Conservation (phyloP, 1,140 invertebrate species). For the Drosophila eugracilis region DNA sequence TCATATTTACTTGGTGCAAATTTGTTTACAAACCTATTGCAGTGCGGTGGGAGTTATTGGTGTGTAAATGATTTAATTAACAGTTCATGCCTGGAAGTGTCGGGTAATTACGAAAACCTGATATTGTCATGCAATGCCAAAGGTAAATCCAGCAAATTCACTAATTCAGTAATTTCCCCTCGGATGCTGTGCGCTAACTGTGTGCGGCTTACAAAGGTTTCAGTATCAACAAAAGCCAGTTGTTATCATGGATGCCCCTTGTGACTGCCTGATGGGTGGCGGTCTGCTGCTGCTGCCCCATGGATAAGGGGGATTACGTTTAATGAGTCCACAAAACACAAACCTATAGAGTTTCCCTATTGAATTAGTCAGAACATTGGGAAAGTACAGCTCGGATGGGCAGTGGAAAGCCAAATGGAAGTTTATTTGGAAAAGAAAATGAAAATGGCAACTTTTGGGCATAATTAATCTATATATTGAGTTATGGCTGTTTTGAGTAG, state of each 20-base stretch:
- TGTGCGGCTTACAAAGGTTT: constrained; percentile 36
- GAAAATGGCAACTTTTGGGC: neutral
- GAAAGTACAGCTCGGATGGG: neutral
- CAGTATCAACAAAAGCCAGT: constrained; percentile 35
- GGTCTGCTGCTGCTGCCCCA: constrained; percentile 34
- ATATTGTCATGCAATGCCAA: constrained; percentile 56
- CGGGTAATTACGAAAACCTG: constrained; percentile 70
- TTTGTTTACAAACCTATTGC: constrained; percentile 34
- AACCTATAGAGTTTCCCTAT: constrained; percentile 14
- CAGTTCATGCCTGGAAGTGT: constrained; percentile 56
- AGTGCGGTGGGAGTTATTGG: constrained; percentile 24
- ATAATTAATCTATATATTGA: constrained; percentile 15
- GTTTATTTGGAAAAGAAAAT: neutral
- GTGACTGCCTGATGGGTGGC: constrained; percentile 13
- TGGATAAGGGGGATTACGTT: constrained; percentile 51
- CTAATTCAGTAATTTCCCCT: constrained; percentile 33
- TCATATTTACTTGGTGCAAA: constrained; percentile 37
- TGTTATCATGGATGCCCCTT: constrained; percentile 3
- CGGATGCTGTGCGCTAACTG: constrained; percentile 29
- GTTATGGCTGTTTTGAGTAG: neutral
- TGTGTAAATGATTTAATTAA: constrained; percentile 73
- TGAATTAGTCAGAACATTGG: constrained; percentile 10
- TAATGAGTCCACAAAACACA: constrained; percentile 43
- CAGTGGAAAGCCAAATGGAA: constrained; percentile 1
- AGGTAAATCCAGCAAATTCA: constrained; percentile 33